phyloP scores from a whole-genome alignment of 2,113 vertebrate genomes.

The Spea bombifrons region DNA sequence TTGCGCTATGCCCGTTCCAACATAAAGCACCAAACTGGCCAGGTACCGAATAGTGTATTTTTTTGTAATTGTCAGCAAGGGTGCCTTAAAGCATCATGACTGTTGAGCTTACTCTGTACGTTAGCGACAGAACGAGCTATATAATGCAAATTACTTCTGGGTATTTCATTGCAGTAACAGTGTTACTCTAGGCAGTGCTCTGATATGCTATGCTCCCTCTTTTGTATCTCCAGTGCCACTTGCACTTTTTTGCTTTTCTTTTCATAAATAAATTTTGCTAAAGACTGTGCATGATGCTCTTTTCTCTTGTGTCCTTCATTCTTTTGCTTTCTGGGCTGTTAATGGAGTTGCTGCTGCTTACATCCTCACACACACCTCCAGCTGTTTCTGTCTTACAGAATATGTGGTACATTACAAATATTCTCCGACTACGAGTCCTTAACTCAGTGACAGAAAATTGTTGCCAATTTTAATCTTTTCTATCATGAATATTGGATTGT shows the following conservation, averaged over 20 bases:
- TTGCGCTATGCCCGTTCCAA: no score
- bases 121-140: no score
- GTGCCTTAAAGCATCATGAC: no score
- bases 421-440: no score
- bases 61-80: no score
- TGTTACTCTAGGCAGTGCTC: not conserved
- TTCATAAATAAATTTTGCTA: conserved; percentile 36
- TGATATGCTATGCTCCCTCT: not conserved
- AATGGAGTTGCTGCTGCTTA: not conserved
- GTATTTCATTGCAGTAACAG: no score
- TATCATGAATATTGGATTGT: not conserved
- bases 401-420: not conserved
- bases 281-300: not conserved
- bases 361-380: not conserved
- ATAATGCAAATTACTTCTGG: no score
- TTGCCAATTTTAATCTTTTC: not conserved
- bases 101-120: no score
- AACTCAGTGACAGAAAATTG: not conserved
- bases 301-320: not conserved
- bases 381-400: not conserved
- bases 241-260: conserved; percentile 40
- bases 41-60: no score
- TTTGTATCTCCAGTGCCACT: conserved; percentile 3
- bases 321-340: not conserved
- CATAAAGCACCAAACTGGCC: no score